Evolutionary conservation across 2,888 invertebrate genomes (phyloP), one percentile per base, ranked within the genome.

Genomic region (Argyresthia albistria): DNA sequence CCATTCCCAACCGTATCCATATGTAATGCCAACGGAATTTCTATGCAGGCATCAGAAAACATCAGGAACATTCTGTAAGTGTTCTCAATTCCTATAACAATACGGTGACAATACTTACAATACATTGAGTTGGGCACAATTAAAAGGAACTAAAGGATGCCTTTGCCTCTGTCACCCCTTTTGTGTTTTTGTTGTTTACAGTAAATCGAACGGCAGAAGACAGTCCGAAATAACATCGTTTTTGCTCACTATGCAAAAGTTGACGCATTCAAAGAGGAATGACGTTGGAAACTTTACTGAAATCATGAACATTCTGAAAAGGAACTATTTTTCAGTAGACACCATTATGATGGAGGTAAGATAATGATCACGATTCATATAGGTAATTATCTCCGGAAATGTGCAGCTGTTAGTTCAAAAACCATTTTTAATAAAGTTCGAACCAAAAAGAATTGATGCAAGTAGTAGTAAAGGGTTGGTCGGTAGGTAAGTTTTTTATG

Each of bases 301-400:
- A 12, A 71, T 82, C 1, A 66, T 80, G 66, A 43, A 56, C 0
- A 73, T 82, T 39, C 55, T 87, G 35, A 76, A 76, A 55, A 56
- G 59, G 2, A 79, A 83, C 60, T 82, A 71, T 51, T 84, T 76
- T 49, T 73, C 73, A 0, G 59, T 81, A 46, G 82, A 83, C 12
- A 73, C 69, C n/a, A 70, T 87, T 3, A 80, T 86, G 80, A 77
- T 80, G 59, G 83, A 83, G 70, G 86, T 84, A 64, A 57, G 45
- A 10, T 43, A 11, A 16, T 15, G 2, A 10, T 43, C 15, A 16
- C 14, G 2, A 50, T 16, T 12, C 12, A 12, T 4, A 39, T 39
- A 7, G 10, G 11, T 42, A 1, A 25, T 25, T 4, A 25, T 25
- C 25, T 25, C 6, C 25, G 6, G 25, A 25, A 25, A 25, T 25